Conservation (phyloP, 2,888 invertebrate genomes). For the Strigamia crassipes region DNA sequence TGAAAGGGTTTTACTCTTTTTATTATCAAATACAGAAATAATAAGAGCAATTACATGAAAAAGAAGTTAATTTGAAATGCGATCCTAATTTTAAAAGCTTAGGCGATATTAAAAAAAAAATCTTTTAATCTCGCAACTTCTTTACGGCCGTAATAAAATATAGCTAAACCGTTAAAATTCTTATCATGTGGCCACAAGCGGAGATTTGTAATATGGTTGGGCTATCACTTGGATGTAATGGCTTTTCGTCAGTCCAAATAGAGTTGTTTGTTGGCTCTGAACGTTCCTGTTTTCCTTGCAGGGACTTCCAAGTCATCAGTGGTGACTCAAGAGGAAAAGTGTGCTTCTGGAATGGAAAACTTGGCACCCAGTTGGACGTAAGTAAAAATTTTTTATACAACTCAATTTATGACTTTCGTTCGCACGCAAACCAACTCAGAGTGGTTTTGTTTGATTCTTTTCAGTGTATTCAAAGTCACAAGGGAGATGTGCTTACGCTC, state of each 20-base stretch:
- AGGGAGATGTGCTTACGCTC: conserved; percentile 78
- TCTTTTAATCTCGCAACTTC: conserved; percentile 18
- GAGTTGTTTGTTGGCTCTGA: conserved; percentile 36
- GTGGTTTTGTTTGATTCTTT: conserved; percentile 50
- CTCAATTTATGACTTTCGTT: conserved; percentile 31
- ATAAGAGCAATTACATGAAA: conserved; percentile 14
- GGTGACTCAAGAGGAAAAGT: conserved; percentile 86
- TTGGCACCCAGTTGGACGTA: conserved; percentile 78
- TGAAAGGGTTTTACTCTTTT: neutral
- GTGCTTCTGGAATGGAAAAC: conserved; percentile 83
- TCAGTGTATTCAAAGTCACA: conserved; percentile 71
- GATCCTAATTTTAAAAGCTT: conserved; percentile 36
- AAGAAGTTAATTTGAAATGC: conserved; percentile 25
- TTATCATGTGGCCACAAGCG: conserved; percentile 34
- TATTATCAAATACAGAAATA: neutral
- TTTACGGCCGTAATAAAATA: conserved; percentile 31
- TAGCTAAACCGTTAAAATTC: conserved; percentile 35
- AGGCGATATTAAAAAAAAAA: conserved; percentile 17
- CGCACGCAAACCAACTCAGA: neutral
- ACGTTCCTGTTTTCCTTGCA: conserved; percentile 51
- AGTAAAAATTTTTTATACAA: neutral
- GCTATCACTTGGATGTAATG: conserved; percentile 34
- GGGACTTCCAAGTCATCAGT: conserved; percentile 80
- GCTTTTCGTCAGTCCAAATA: conserved; percentile 35
- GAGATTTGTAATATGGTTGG: conserved; percentile 35